Percentiles rank a stretch among this genome's conserved stretches.
These are phyloP conservation scores for Cololabis saira DNA, from an alignment of 2,113 vertebrate genomes.

Conservation along the genomic window DNA sequence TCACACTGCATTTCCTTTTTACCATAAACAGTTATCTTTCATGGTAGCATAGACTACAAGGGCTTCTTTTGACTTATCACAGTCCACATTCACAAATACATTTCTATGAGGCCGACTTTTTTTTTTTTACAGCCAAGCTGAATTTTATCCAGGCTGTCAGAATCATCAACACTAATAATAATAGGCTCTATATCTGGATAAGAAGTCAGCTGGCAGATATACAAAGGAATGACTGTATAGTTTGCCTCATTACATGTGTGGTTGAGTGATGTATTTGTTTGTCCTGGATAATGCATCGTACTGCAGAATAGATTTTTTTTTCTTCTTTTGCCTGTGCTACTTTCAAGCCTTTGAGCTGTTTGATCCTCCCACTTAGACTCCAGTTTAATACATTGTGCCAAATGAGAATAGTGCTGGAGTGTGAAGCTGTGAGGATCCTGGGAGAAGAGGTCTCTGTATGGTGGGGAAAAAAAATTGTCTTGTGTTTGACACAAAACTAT, in stretches of 20 bases:
- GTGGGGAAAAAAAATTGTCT: neutral
- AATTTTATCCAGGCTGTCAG: neutral
- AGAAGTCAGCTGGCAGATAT: conserved; percentile 15
- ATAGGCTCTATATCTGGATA: conserved; percentile 22
- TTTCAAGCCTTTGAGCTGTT: conserved; percentile 32
- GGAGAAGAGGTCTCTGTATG: neutral
- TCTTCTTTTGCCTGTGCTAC: conserved; percentile 6
- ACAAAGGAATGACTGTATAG: neutral
- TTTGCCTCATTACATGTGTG: neutral
- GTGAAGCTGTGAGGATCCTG: neutral
- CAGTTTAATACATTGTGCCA: conserved; percentile 8
- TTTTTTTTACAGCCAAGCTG: neutral
- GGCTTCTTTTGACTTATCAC: neutral
- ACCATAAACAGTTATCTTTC: too few relatives aligned
- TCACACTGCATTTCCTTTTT: neutral
- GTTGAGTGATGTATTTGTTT: too few relatives aligned
- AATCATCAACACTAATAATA: conserved; percentile 1
- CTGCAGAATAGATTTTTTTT: too few relatives aligned
- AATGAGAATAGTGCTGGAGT: neutral
- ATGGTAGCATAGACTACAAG: too few relatives aligned
- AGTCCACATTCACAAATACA: neutral
- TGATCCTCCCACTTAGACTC: conserved; percentile 65
- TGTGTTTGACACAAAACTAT: too few relatives aligned
- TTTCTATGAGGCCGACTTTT: neutral
- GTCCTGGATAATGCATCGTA: too few relatives aligned